Evolutionary conservation across 2,797 vertebrate genomes (phyloP).

Genomic region (Cyprinodon diabolis): DNA sequence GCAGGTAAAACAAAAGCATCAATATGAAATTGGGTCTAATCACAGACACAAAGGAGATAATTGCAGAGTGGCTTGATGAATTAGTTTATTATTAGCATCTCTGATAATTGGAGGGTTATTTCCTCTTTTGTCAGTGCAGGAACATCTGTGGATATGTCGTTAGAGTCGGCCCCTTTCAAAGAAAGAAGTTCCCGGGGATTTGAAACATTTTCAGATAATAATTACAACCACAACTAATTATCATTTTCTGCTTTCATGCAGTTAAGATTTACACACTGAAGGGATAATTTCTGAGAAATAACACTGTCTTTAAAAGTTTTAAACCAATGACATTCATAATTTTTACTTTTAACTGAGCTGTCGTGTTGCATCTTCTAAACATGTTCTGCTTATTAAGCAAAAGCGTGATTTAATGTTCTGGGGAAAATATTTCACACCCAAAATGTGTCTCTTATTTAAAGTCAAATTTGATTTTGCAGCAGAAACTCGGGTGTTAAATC

Average conservation of each 20-base stretch:
- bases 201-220: neutral
- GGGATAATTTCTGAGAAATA: neutral
- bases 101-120: slow-evolving; percentile 30
- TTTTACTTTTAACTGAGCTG: slow-evolving; percentile 4
- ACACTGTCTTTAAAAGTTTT: neutral
- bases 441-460: slow-evolving; percentile 56
- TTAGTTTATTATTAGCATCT: slow-evolving; percentile 45
- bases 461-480: slow-evolving; percentile 71
- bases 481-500: slow-evolving; percentile 74
- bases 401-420: slow-evolving; percentile 45
- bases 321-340: neutral
- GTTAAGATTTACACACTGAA: neutral
- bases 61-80: slow-evolving; percentile 39
- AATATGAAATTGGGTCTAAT: slow-evolving; percentile 54
- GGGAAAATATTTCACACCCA: slow-evolving; percentile 28
- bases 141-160: slow-evolving; percentile 60
- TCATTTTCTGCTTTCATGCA: neutral
- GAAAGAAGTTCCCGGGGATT: slow-evolving; percentile 21
- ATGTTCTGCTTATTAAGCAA: slow-evolving; percentile 56
- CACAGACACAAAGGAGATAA: slow-evolving; percentile 63
- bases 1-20: slow-evolving; percentile 63
- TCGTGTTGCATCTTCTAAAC: slow-evolving; percentile 13
- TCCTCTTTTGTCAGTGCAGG: slow-evolving; percentile 11
- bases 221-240: slow-evolving; percentile 1
- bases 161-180: neutral